Percentiles rank a stretch among this genome's conserved stretches.
Conservation (phyloP, 2,888 invertebrate species). For the Stenichneumon culpator region DNA sequence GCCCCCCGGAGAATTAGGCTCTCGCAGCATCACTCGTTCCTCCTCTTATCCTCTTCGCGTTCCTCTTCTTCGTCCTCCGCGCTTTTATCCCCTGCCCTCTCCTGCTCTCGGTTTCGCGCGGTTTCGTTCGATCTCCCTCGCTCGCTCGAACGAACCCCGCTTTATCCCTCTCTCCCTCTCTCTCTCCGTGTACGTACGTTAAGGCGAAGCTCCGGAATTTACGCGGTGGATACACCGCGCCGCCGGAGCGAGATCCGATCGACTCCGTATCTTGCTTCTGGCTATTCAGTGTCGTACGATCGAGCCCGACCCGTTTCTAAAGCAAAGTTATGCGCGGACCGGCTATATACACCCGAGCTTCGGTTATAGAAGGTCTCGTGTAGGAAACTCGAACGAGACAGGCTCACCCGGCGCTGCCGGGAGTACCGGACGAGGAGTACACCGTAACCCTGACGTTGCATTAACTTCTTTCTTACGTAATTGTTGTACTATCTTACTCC, state of each 20-base stretch:
- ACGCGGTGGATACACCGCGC: constrained; percentile 70
- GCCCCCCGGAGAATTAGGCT: constrained; percentile 70
- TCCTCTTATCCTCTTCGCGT: constrained; percentile 38
- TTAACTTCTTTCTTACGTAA: constrained; percentile 34
- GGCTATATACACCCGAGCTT: not conserved
- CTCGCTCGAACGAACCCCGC: not conserved
- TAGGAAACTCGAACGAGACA: constrained; percentile 7
- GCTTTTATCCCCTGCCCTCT: constrained; percentile 14
- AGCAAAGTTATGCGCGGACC: constrained; percentile 70
- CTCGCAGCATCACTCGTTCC: constrained; percentile 59
- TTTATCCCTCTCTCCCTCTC: constrained; percentile 30
- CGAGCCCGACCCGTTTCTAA: constrained; percentile 71
- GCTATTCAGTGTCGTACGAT: constrained; percentile 74
- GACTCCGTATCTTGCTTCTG: constrained; percentile 74
- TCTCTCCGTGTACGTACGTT: constrained; percentile 66
- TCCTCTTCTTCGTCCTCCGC: constrained; percentile 18
- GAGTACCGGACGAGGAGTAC: constrained; percentile 14
- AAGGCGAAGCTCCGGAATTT: constrained; percentile 70
- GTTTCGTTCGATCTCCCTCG: constrained; percentile 3
- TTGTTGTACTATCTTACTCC: constrained; percentile 36
- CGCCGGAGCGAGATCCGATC: constrained; percentile 69
- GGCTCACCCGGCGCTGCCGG: not conserved
- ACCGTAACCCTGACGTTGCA: constrained; percentile 22
- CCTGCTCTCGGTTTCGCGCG: constrained; percentile 4
- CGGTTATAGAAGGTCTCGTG: constrained; percentile 4